Base-by-base conservation (phyloP, 2,113 vertebrate species). In the Myanophis thanlyinensis region DNA sequence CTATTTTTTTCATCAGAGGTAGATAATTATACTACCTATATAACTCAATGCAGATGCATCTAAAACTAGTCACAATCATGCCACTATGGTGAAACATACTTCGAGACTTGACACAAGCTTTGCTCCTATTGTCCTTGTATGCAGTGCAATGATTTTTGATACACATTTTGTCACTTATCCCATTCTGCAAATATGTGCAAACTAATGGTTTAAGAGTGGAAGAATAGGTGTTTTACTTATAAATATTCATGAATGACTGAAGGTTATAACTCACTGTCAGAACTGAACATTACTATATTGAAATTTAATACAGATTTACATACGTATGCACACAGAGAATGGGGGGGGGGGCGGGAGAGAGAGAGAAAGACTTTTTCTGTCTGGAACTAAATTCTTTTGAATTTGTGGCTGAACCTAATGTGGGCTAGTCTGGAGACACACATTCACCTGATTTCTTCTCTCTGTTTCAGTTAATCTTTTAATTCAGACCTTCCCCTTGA, bases 331-430 rank as follows among this genome's bases (percentile, higher is more conserved):
- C 15, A 53, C 18, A 18, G 5, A 20, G 52, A 5, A 20, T 4
- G 15, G 15, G 5, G 15, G 4, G 13, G 15, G 1, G 23, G 20
- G 2, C 3, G 54, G 8, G 8, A 1, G 11, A 2, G 59, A 5
- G 27, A 30, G 56, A 30, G 30, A 67, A 4, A 67, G 1, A n/a
- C 2, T 40, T 73, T 35, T 80, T 40, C 35, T 80, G n/a, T 73
- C 13, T 73, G 20, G 67, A 73, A 40, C n/a, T 40, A 35, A 80
- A 3, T 40, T 80, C 5, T 80, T 80, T 80, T 80, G 67, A 40
- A 80, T 40, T 80, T 3, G 18, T 80, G 67, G 67, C 18, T 40
- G 35, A 40, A 40, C 18, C 7, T 51, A 46, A 22, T 3, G 2
- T 90, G 47, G 35, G 30, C 46, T 30, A 90, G 27, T 90, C 23